A percentile compares a stretch with the other conserved stretches of the same genome.
Conservation (phyloP, 2,113 vertebrate genomes). For the Alethe castanea region DNA sequence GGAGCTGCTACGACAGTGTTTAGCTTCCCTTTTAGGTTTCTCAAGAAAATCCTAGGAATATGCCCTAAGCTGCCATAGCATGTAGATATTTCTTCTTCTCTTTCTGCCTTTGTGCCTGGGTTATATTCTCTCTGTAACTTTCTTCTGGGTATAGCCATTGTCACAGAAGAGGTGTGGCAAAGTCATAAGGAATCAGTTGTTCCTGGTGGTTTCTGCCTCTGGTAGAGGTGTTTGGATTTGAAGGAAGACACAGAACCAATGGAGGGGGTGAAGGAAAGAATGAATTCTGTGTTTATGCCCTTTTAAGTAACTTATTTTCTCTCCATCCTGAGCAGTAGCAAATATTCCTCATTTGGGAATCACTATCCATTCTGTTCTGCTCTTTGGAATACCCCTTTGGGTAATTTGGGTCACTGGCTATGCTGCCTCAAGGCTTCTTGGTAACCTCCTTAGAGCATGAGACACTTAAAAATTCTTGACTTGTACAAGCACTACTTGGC, state of each 20-base stretch:
- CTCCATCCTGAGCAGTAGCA: not conserved
- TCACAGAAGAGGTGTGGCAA: not conserved
- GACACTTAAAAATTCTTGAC: not conserved
- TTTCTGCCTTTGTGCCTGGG: not conserved
- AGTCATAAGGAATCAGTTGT: not conserved
- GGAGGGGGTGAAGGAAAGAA: not conserved
- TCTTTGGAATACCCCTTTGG: not conserved
- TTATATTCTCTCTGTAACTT: not conserved
- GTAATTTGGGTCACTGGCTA: not conserved
- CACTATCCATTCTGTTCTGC: not conserved
- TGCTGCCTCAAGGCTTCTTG: not conserved
- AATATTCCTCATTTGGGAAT: not conserved
- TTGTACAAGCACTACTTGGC: not conserved
- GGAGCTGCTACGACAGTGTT: not conserved
- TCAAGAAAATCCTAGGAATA: not conserved
- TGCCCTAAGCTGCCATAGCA: not conserved
- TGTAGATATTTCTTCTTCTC: not conserved
- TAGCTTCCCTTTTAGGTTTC: not conserved
- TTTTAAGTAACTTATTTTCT: not conserved
- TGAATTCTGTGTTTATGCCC: not conserved
- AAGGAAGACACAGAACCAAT: not conserved
- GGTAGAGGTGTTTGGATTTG: not conserved
- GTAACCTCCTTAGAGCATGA: not conserved
- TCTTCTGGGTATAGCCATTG: not conserved
- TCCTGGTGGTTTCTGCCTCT: not conserved